Evolutionary conservation across 1,140 invertebrate genomes (phyloP).

Genomic region (Tyrophagus putrescentiae): DNA sequence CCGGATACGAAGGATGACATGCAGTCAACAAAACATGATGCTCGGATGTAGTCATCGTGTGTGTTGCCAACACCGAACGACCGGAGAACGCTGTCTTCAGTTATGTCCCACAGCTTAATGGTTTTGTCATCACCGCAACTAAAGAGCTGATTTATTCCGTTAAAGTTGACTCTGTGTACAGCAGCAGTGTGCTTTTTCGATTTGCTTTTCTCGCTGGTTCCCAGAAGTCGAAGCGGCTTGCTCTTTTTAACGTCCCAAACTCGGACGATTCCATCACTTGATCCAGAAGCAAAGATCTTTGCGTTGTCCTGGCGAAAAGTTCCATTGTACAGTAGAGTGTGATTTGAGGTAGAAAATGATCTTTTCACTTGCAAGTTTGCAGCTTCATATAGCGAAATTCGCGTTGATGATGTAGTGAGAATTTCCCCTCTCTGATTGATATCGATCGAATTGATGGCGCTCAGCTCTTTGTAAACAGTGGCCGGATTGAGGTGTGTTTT

Average conservation of each 20-base stretch:
- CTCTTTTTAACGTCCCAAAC: slow-evolving; percentile 64
- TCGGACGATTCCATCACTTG: slow-evolving; percentile 68
- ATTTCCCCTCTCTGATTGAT: slow-evolving; percentile 78
- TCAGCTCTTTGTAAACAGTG: slow-evolving; percentile 69
- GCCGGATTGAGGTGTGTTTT: slow-evolving; percentile 15
- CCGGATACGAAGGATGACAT: slow-evolving; percentile 38
- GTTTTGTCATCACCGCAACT: slow-evolving; percentile 89
- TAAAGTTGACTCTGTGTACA: slow-evolving; percentile 12
- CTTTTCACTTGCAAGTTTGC: slow-evolving; percentile 59
- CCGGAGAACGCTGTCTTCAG: slow-evolving; percentile 35
- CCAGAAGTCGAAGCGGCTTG: slow-evolving; percentile 22
- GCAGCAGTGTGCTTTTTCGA: slow-evolving; percentile 1
- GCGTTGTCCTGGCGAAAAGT: slow-evolving; percentile 65
- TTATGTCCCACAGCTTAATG: slow-evolving; percentile 74
- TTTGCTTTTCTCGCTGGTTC: slow-evolving; percentile 1
- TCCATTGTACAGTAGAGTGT: slow-evolving; percentile 55
- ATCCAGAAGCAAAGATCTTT: slow-evolving; percentile 62
- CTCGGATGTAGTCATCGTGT: slow-evolving; percentile 21
- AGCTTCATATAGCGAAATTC: slow-evolving; percentile 40
- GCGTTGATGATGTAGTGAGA: slow-evolving; percentile 73
- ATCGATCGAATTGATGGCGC: slow-evolving; percentile 73
- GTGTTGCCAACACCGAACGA: slow-evolving; percentile 1
- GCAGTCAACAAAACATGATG: slow-evolving; percentile 20
- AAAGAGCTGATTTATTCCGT: slow-evolving; percentile 43
- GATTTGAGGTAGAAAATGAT: slow-evolving; percentile 41